Base-by-base conservation (phyloP, 1,140 invertebrate genomes). In the Drosophila fuyamai region DNA sequence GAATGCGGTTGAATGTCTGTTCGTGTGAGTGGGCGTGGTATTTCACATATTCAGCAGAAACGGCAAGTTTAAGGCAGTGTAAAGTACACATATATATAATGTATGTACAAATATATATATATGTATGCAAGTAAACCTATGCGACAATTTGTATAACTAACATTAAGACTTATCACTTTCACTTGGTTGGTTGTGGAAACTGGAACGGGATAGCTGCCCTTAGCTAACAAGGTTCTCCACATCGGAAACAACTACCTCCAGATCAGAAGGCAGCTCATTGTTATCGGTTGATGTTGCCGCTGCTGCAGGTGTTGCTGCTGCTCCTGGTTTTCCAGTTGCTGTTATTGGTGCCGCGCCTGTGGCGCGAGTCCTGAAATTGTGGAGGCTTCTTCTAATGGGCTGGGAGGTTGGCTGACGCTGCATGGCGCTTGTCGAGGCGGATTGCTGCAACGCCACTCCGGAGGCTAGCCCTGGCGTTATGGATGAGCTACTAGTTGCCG, bases 181-280 rank as follows among this genome's bases (percentile, higher is more conserved):
- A 89, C 83, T 88, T 88, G 83, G 83, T 86, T 86, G 71, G 67
- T 76, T 86, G 70, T 56, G 61, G 56, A 59, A 81, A 70, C 76
- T 74, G 62, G 57, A 74, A 51, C 53, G 27, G 35, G 61, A 50
- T 36, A 27, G 62, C 61, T 71, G 73, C 65, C 79, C 73, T 90
- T 92, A 91, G 90, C 91, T 92, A 90, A 92, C 91, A 70, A 92
- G 55, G 65, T 92, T 92, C 79, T 92, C 91, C 53, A 92, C 75
- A 62, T 92, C 92, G 18, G 92, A 92, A 5, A 92, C 75, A 67
- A 91, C 88, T 27, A 92, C 90, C 76, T 92, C 92, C n/a, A 92
- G 56, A 59, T 92, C 92, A 36, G 92, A 92, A 35, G 91, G 88
- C 50, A 92, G 59, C 57, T 90, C 86, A 16, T 85, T 81, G 51